These are phyloP conservation scores for Hippocampus kuda DNA, from an alignment of 2,797 vertebrate species.

Conservation along the genomic window DNA sequence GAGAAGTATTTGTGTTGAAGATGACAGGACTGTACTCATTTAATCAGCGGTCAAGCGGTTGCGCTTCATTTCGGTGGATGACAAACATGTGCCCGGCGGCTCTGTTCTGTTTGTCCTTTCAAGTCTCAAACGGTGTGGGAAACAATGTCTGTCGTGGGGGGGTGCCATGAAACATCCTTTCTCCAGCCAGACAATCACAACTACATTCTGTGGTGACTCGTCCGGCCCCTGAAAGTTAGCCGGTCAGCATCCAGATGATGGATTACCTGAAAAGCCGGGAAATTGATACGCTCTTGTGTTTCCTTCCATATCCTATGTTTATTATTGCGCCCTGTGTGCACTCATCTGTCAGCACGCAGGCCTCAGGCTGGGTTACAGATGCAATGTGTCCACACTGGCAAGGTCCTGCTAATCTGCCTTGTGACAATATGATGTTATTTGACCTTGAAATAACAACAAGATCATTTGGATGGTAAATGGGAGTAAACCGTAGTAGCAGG, in stretches of 20 bases:
- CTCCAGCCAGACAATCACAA: conserved; percentile 8
- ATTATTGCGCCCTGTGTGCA: conserved; percentile 44
- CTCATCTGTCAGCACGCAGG: conserved; percentile 44
- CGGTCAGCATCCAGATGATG: conserved; percentile 47
- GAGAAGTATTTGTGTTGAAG: not conserved
- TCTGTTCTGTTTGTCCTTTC: conserved; percentile 56
- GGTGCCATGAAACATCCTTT: conserved; percentile 9
- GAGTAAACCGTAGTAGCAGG: too few species aligned
- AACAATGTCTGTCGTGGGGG: conserved; percentile 38
- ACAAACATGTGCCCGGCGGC: conserved; percentile 51
- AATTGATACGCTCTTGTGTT: conserved; percentile 45
- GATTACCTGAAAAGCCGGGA: conserved; percentile 45
- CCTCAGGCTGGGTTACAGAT: conserved; percentile 24
- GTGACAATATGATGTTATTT: not conserved
- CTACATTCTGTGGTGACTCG: conserved; percentile 28
- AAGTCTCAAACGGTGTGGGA: conserved; percentile 34
- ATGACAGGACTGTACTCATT: not conserved
- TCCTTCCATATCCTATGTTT: conserved; percentile 43
- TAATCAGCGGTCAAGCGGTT: conserved; percentile 28
- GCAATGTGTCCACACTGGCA: not conserved
- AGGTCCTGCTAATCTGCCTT: not conserved
- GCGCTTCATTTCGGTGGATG: conserved; percentile 57
- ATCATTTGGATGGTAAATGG: not conserved
- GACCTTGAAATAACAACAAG: conserved; percentile 1
- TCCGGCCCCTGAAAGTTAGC: conserved; percentile 31